Conservation (phyloP, 2,888 invertebrate genomes). For the Xiphydria camelus region DNA sequence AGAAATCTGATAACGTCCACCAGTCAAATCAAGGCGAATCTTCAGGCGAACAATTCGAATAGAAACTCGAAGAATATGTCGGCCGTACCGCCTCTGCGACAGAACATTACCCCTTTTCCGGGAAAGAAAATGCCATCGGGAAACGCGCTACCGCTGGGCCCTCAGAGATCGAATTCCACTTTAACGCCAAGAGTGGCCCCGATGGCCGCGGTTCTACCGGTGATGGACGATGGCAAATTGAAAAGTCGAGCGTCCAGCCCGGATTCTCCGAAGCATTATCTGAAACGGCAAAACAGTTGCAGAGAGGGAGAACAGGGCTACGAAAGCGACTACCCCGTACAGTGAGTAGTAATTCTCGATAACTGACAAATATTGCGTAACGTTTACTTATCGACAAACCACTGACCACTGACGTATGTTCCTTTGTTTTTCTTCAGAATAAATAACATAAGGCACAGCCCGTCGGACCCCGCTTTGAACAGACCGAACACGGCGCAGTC, state of each 20-base stretch:
- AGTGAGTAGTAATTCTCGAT: conserved; percentile 39
- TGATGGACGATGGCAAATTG: conserved; percentile 52
- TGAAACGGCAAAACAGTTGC: conserved; percentile 51
- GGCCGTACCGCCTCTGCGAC: conserved; percentile 51
- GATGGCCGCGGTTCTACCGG: conserved; percentile 54
- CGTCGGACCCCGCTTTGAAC: conserved; percentile 59
- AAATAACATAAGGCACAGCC: conserved; percentile 59
- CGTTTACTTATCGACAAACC: background rate
- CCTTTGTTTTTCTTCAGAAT: conserved; percentile 47
- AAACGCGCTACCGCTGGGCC: conserved; percentile 45
- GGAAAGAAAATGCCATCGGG: conserved; percentile 35
- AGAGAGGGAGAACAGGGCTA: conserved; percentile 50
- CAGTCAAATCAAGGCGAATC: conserved; percentile 51
- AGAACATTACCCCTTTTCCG: conserved; percentile 48
- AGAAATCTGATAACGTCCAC: conserved; percentile 49
- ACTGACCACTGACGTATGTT: conserved; percentile 6
- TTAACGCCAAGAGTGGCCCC: conserved; percentile 52
- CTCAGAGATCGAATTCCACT: conserved; percentile 54
- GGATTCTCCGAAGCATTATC: conserved; percentile 48
- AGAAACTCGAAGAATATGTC: conserved; percentile 48
- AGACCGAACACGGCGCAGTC: conserved; percentile 53
- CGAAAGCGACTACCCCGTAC: conserved; percentile 53
- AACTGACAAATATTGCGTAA: no score
- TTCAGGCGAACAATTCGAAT: conserved; percentile 44
- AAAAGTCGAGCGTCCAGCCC: conserved; percentile 52